Evolutionary conservation across 2,113 vertebrate genomes (phyloP), one percentile per base, ranked within the genome.

Genomic region (Condylura cristata): DNA sequence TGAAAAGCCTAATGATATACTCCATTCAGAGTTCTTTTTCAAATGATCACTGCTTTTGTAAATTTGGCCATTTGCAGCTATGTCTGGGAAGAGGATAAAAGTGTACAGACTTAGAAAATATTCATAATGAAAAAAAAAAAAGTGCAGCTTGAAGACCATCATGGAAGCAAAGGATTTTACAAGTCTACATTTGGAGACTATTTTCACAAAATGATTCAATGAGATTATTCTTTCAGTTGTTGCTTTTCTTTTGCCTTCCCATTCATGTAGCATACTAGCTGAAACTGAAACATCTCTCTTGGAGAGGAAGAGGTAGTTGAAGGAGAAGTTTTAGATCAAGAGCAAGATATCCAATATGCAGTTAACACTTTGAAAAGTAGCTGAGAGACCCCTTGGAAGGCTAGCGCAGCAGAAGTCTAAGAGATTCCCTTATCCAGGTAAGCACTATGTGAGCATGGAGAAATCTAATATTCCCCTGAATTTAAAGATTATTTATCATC

Each of bases 121-220:
- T 14, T 82, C 37, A 46, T 72, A 16, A n/a, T n/a, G n/a, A n/a
- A 80, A 71, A 71, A 46, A 46, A 3, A 86, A 13, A 70, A 48
- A 85, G 34, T 16, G 14, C 51, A 81, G 24, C 60, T 78, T 72
- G 30, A 37, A 80, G 39, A 44, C 26, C 28, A n/a, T 13, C 18
- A 75, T 0, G 46, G 41, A 48, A 76, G 16, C 89, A 65, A 60
- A 46, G 53, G 2, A 41, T 70, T 56, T 86, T 16, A 37, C 26
- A 51, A 46, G 26, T 39, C 41, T 92, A 37, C 22, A 39, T 34
- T 61, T 75, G 14, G 51, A 26, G 28, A 39, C 5, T 41, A 30
- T 34, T 89, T 96, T 82, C 34, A 53, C 17, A 30, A 56, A 85
- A 16, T 89, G 30, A 76, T 22, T 92, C 56, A 75, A 85, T 61